Percentiles rank a stretch among this genome's conserved stretches.
Evolutionary conservation across 2,797 vertebrate species (phyloP).

Genomic region (Hafferia zeledoni): DNA sequence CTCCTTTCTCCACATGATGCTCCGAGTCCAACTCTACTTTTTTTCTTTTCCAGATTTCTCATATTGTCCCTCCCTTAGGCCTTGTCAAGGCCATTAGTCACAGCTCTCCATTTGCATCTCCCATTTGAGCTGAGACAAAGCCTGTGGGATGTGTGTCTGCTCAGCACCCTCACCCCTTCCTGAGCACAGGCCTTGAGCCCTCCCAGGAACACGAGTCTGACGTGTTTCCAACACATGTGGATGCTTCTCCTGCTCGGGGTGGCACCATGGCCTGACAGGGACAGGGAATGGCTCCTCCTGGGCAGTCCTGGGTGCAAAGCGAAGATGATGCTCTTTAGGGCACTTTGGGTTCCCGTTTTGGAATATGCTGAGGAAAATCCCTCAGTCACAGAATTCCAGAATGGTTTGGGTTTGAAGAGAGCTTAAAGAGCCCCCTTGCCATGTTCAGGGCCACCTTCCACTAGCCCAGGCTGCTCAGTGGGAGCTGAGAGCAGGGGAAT

Average conservation of each 20-base stretch:
- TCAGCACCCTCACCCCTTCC: background rate
- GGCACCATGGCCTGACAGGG: fast-evolving
- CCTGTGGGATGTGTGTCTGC: background rate
- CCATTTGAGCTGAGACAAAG: background rate
- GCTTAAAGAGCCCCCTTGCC: background rate
- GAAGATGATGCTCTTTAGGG: background rate
- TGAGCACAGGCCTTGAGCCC: background rate
- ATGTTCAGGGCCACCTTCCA: background rate
- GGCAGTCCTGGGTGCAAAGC: fast-evolving
- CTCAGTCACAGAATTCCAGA: background rate
- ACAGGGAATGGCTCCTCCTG: background rate
- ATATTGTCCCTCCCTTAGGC: background rate
- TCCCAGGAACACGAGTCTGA: fast-evolving
- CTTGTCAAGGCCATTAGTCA: conserved; percentile 30
- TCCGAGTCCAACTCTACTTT: background rate
- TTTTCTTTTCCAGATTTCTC: background rate
- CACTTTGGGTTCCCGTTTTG: background rate
- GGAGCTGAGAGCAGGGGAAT: background rate
- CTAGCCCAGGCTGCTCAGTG: background rate
- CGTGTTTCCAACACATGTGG: fast-evolving
- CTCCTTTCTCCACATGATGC: background rate
- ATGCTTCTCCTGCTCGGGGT: background rate
- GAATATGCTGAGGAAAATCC: background rate
- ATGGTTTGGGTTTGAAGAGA: background rate
- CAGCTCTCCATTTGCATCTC: background rate